Base-by-base conservation (phyloP, 2,888 invertebrate species). In the Acrobasis repandana region DNA sequence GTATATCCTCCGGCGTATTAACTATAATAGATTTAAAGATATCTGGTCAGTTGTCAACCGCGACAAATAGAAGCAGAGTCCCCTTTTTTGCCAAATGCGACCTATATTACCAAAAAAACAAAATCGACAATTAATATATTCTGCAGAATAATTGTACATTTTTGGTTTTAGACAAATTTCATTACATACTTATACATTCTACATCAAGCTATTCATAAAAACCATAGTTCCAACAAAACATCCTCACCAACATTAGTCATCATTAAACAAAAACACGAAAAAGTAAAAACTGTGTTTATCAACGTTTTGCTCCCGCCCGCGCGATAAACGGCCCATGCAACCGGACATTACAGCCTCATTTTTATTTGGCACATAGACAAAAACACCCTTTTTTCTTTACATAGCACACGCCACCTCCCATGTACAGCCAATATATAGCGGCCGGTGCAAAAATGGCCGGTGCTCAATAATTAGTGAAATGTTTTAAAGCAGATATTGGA, bases 291-390 rank as follows among this genome's bases (percentile, higher is more conserved):
- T 61, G 48, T 33, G 60, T 66, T 84, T 88, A 79, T 75, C 69
- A 61, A 67, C 54, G 67, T 80, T 77, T 70, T 50, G 67, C 64
- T 52, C 62, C 62, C 62, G 68, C 68, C 69, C 66, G 67, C 71
- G 72, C 88, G 88, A 90, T 90, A 89, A 90, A 86, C 87, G 88
- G 76, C 77, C 81, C 80, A 77, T 81, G 79, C 86, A 77, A 80
- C 85, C 85, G 91, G 88, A 90, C 89, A 91, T 91, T 89, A 90
- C 87, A 87, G 77, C 83, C 90, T 90, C 91, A 90, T 91, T 91
- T 91, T 91, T 91, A 90, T 90, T 91, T 89, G 88, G 88, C 88
- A 91, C 89, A 91, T 91, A 90, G 90, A 89, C 88, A 88, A 91
- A 90, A 90, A 86, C 86, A 85, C 85, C 88, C 88, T 86, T 90